These are phyloP conservation scores for Parus major DNA, from an alignment of 2,113 vertebrate genomes.

Conservation along the genomic window DNA sequence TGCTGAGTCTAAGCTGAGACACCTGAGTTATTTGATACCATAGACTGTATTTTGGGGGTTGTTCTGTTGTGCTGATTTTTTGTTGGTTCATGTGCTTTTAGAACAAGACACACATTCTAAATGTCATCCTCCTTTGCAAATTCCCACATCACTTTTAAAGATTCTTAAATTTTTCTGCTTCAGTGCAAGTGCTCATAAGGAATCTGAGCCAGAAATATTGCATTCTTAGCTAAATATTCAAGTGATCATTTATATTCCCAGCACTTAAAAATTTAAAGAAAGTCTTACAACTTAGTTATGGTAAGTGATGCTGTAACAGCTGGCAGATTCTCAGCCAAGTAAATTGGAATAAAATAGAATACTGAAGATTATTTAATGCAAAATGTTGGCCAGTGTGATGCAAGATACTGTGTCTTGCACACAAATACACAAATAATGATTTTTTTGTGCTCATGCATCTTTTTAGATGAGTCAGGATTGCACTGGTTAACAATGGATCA, in stretches of 20 bases:
- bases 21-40: neutral
- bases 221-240: neutral
- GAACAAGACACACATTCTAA: neutral
- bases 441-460: neutral
- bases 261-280: neutral
- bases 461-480: neutral
- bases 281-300: neutral
- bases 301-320: neutral
- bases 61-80: neutral
- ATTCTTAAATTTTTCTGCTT: neutral
- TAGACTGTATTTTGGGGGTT: neutral
- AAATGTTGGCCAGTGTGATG: neutral
- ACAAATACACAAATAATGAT: neutral
- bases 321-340: neutral
- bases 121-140: neutral
- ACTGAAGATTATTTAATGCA: neutral
- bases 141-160: neutral
- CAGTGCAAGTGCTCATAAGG: neutral
- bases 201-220: neutral
- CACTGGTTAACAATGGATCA: neutral
- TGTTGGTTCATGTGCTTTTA: neutral
- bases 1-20: neutral
- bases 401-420: neutral
- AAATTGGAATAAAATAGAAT: neutral
- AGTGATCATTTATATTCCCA: neutral